Evolutionary conservation across 2,113 vertebrate species (phyloP).

Genomic region (Callospermophilus lateralis): DNA sequence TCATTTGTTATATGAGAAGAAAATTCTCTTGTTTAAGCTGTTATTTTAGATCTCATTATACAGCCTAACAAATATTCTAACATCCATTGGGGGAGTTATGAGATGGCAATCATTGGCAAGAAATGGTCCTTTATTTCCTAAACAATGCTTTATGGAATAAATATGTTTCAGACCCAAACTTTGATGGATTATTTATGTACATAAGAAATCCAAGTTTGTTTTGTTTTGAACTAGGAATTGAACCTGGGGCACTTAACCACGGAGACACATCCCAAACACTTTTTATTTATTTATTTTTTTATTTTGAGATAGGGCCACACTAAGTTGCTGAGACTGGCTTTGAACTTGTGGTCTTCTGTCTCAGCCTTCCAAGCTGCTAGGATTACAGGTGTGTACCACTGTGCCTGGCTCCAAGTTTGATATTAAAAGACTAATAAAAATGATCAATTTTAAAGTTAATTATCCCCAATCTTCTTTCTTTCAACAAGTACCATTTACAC

Average conservation of each 20-base stretch:
- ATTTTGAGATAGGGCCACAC: no score
- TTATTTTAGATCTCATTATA: background rate
- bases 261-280: no score
- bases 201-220: background rate
- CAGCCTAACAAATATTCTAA: background rate
- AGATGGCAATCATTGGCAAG: background rate
- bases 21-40: background rate
- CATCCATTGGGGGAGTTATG: background rate
- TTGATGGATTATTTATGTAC: background rate
- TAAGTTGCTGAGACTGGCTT: no score
- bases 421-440: background rate
- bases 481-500: background rate
- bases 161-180: background rate
- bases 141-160: background rate
- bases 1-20: background rate
- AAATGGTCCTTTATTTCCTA: background rate
- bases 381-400: no score
- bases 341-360: no score
- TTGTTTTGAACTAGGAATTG: no score
- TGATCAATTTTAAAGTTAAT: background rate
- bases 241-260: no score
- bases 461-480: background rate
- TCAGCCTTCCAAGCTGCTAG: no score
- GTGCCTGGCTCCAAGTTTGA: background rate
- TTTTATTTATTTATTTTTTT: no score